Conservation (phyloP, 1,140 invertebrate species). For the Pseudomyrmex flavicornis region DNA sequence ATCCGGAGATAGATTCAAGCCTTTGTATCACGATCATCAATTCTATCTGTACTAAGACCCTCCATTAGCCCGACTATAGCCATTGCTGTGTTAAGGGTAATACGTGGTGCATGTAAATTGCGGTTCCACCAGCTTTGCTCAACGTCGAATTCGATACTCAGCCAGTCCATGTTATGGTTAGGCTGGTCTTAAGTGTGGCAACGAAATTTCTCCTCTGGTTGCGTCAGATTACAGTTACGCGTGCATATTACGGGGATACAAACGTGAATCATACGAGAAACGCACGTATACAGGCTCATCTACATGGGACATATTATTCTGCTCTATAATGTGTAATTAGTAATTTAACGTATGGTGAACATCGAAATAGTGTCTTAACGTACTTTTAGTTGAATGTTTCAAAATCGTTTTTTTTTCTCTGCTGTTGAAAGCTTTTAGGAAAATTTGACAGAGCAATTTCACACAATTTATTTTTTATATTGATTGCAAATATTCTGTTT, state of each 20-base stretch:
- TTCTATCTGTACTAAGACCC: conserved; percentile 31
- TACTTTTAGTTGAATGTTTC: conserved; percentile 12
- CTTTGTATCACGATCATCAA: conserved; percentile 39
- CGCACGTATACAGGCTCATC: too few species aligned
- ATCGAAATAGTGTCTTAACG: not conserved
- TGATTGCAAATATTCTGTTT: not conserved
- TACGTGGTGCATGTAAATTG: conserved; percentile 52
- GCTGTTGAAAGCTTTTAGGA: too few species aligned
- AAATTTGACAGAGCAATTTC: too few species aligned
- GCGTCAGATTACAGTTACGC: conserved; percentile 34
- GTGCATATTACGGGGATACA: conserved; percentile 28
- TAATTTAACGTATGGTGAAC: not conserved
- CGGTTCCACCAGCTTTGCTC: conserved; percentile 50
- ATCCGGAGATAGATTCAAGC: conserved; percentile 11
- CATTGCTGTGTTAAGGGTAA: conserved; percentile 26
- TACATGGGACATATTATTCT: too few species aligned
- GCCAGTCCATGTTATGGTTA: conserved; percentile 31
- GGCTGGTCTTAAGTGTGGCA: conserved; percentile 49
- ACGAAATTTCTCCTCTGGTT: conserved; percentile 55
- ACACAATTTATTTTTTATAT: not conserved
- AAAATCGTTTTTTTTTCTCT: too few species aligned
- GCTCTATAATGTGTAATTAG: too few species aligned
- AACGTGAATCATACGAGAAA: too few species aligned
- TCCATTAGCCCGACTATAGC: conserved; percentile 35
- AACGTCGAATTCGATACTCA: conserved; percentile 54